Evolutionary conservation across 2,797 vertebrate genomes (phyloP), one percentile per base, ranked within the genome.

Genomic region (Syndactyla subalaris): DNA sequence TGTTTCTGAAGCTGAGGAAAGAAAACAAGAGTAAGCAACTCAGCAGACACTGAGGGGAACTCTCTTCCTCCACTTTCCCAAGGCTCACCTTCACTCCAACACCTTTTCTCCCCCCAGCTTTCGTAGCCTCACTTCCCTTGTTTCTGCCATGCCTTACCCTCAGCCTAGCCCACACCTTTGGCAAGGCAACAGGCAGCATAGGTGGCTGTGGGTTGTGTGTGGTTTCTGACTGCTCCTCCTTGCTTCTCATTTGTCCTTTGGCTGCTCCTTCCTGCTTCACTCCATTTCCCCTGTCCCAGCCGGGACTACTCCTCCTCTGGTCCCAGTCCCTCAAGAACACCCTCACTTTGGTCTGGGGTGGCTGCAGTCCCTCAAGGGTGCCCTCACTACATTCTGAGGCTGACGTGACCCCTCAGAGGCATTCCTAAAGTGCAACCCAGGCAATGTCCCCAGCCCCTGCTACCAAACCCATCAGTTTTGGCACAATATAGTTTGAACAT

Each of bases 341-440:
- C 22, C 49, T 55, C 0, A 1, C 26, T 80, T 19, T 30, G n/a
- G 29, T 8, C 19, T 14, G 4, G 9, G 32, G 38, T 29, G 63
- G 57, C 68, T 45, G 7, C 27, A 26, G 48, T 51, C 51, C 46
- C 46, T 15, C n/a, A 26, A 5, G 22, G 11, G 27, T n/a, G 22
- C n/a, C 32, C 48, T 46, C 39, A 2, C 6, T 54, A 29, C 20
- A 17, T 22, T 30, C 68, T 15, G 12, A 24, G 24, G 22, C 46
- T 46, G 23, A 21, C 3, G 0, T 0, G 0, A 51, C 21, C 52
- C 62, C 52, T 9, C 5, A 1, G 23, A 14, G 19, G 4, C 43
- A 41, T 27, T 51, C n/a, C 54, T 30, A 19, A 63, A 34, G 18
- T 14, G 32, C 27, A 73, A 23, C 15, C 22, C 46, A 20, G 23